phyloP scores from a whole-genome alignment of 2,113 vertebrate species.

The Silurus meridionalis region DNA sequence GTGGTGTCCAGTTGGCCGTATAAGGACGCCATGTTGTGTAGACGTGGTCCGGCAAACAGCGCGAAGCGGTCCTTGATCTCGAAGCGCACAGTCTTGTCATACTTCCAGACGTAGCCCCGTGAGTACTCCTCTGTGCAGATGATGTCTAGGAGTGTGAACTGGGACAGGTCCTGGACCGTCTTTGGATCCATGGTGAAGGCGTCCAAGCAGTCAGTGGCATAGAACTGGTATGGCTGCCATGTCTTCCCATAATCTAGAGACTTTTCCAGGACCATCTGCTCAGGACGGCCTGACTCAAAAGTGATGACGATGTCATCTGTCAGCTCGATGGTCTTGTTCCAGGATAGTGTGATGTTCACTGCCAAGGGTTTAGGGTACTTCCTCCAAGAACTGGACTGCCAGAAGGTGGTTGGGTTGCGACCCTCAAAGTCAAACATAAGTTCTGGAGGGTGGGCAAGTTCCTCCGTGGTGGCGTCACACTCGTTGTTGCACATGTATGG shows the following conservation, averaged over 20 bases:
- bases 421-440: slow-evolving; percentile 98
- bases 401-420: slow-evolving; percentile 94
- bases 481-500: slow-evolving; percentile 99
- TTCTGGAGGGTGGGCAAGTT: slow-evolving; percentile 92
- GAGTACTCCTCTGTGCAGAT: slow-evolving; percentile 99
- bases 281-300: slow-evolving; percentile 94
- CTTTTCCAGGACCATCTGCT: slow-evolving; percentile 98
- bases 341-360: slow-evolving; percentile 95
- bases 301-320: slow-evolving; percentile 97
- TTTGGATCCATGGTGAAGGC: slow-evolving; percentile 98
- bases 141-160: slow-evolving; percentile 92
- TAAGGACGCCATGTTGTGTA: slow-evolving; percentile 97
- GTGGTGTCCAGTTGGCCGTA: slow-evolving; percentile 98
- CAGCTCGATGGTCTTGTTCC: slow-evolving; percentile 99
- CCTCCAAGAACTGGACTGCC: slow-evolving; percentile 97
- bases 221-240: slow-evolving; percentile 98
- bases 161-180: slow-evolving; percentile 90
- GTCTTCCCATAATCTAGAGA: slow-evolving; percentile 93
- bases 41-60: slow-evolving; percentile 92
- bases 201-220: slow-evolving; percentile 95
- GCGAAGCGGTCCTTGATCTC: slow-evolving; percentile 98
- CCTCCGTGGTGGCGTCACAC: slow-evolving; percentile 90
- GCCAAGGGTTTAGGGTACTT: slow-evolving; percentile 91
- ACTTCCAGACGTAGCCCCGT: slow-evolving; percentile 89
- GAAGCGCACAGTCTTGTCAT: slow-evolving; percentile 96